Evolutionary conservation across 2,797 vertebrate species (phyloP).

Genomic region (Lepilemur septentrionalis): DNA sequence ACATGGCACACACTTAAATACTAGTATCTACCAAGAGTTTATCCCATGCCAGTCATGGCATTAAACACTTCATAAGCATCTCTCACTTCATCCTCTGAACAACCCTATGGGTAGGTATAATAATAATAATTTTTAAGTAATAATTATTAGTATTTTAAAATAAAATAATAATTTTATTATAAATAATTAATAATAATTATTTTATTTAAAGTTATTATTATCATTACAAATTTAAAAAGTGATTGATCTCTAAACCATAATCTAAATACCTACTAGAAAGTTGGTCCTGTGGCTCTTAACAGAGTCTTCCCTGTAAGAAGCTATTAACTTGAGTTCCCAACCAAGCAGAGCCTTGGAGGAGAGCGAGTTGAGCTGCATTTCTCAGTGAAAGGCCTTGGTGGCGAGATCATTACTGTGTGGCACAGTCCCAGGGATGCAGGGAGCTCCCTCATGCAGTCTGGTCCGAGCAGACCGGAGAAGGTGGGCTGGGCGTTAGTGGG

Average conservation of each 20-base stretch:
- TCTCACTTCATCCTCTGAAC: background rate
- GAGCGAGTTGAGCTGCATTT: background rate
- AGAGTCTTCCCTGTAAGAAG: background rate
- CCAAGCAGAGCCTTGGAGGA: background rate
- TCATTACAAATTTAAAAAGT: background rate
- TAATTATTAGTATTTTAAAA: background rate
- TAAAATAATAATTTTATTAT: too few relatives aligned
- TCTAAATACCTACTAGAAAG: background rate
- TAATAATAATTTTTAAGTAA: background rate
- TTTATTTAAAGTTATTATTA: too few relatives aligned
- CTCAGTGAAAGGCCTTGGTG: background rate
- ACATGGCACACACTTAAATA: background rate
- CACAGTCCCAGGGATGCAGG: background rate
- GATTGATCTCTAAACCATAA: background rate
- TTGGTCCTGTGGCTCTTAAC: background rate
- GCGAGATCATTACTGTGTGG: background rate
- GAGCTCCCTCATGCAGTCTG: background rate
- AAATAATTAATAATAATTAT: too few relatives aligned
- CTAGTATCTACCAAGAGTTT: background rate
- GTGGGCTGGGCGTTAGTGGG: background rate
- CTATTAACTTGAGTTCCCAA: background rate
- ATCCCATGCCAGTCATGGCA: background rate
- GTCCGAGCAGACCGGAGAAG: background rate
- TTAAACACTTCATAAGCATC: background rate
- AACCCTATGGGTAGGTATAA: background rate